A percentile compares a stretch with the other conserved stretches of the same genome.
Conservation (phyloP, 2,888 invertebrate species). For the Sceliomorpha sp. region DNA sequence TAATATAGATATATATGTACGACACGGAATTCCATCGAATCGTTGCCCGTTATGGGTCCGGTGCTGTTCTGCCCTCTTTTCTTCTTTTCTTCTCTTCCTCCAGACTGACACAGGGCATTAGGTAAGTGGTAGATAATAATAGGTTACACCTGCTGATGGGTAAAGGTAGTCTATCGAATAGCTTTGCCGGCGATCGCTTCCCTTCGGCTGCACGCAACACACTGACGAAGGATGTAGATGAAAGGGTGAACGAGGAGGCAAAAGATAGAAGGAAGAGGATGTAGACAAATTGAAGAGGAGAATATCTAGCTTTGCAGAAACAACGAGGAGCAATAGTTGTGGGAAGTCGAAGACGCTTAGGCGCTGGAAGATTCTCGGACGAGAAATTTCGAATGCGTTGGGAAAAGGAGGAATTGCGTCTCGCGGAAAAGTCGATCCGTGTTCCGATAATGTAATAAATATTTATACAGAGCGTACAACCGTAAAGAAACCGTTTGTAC, state of each 20-base stretch:
- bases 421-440: too few species aligned
- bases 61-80: conserved; percentile 52
- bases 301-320: conserved; percentile 33
- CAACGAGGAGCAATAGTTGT: conserved; percentile 12
- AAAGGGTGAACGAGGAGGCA: conserved; percentile 53
- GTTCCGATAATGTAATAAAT: too few species aligned
- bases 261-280: conserved; percentile 36
- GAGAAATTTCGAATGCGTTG: too few species aligned
- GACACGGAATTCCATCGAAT: conserved; percentile 61
- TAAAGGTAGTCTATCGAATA: conserved; percentile 72
- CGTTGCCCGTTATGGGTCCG: conserved; percentile 34
- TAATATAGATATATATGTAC: conserved; percentile 23
- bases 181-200: conserved; percentile 60
- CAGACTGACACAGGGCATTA: conserved; percentile 76
- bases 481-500: conserved; percentile 41
- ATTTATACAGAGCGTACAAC: too few species aligned
- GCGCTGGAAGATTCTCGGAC: too few species aligned
- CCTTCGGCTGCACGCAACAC: conserved; percentile 63
- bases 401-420: too few species aligned
- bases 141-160: conserved; percentile 79
- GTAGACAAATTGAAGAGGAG: conserved; percentile 20
- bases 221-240: conserved; percentile 51
- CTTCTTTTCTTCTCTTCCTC: conserved; percentile 67
- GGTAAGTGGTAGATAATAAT: conserved; percentile 80
- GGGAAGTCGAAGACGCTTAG: conserved; percentile 4